Evolutionary conservation across 2,888 invertebrate species (phyloP).

Genomic region (Heliconius erato): DNA sequence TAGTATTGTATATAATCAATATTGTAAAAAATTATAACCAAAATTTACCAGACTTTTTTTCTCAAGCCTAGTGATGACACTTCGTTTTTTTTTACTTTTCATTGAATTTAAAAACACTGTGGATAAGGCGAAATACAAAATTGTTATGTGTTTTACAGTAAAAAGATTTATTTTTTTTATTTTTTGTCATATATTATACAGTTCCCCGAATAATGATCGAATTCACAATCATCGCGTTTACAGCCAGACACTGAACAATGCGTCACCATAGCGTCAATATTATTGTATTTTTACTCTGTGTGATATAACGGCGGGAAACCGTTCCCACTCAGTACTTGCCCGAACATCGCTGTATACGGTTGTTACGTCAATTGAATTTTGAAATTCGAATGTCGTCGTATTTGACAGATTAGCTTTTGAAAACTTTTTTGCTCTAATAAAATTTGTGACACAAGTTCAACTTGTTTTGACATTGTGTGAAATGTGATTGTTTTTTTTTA

Average conservation of each 20-base stretch:
- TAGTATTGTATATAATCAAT: not conserved
- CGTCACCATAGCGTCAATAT: constrained; percentile 20
- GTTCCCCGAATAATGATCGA: not conserved
- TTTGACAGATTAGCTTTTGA: constrained; percentile 33
- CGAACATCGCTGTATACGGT: constrained; percentile 65
- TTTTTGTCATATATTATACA: not conserved
- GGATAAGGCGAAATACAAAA: no score
- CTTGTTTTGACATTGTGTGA: constrained; percentile 30
- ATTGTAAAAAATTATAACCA: not conserved
- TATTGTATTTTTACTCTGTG: constrained; percentile 61
- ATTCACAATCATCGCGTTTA: not conserved
- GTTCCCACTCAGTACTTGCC: constrained; percentile 69
- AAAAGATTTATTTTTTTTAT: not conserved
- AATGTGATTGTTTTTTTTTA: constrained; percentile 32
- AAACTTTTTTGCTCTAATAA: constrained; percentile 33
- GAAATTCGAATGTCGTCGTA: constrained; percentile 59
- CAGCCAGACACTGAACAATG: not conserved
- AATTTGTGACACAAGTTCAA: constrained; percentile 14
- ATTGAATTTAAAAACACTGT: not conserved
- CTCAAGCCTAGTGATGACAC: no score
- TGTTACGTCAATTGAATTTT: constrained; percentile 60
- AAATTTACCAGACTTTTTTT: no score
- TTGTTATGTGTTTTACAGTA: no score
- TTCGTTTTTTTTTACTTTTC: not conserved
- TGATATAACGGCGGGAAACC: constrained; percentile 73